Conservation (phyloP, 2,113 vertebrate species). For the Gymnobelideus leadbeateri region DNA sequence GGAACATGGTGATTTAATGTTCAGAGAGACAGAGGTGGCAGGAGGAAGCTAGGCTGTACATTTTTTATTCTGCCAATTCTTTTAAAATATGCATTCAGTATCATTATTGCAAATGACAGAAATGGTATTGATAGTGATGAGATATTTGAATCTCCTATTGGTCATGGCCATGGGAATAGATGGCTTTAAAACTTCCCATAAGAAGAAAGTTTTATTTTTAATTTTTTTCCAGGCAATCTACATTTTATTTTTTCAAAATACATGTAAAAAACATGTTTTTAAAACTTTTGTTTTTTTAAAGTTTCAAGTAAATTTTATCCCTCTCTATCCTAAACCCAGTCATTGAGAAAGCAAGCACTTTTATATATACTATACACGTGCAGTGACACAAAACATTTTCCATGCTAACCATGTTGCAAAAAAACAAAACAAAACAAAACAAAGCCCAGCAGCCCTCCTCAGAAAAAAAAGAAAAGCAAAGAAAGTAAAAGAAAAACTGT, state of each 20-base stretch:
- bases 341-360: neutral
- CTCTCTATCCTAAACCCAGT: neutral
- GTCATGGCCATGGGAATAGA: neutral
- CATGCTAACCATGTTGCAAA: neutral
- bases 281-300: neutral
- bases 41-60: neutral
- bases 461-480: neutral
- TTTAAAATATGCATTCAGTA: slow-evolving; percentile 6
- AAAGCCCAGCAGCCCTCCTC: neutral
- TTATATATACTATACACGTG: neutral
- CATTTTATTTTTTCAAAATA: neutral
- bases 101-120: slow-evolving; percentile 44
- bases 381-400: neutral
- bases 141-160: neutral
- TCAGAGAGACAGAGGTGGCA: neutral
- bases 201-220: neutral
- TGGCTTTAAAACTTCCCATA: slow-evolving; percentile 4
- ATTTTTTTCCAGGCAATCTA: neutral
- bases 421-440: neutral
- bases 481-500: neutral
- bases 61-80: slow-evolving; percentile 28
- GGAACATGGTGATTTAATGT: slow-evolving; percentile 22
- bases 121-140: slow-evolving; percentile 15
- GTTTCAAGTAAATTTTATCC: neutral
- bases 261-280: neutral